Percentiles rank a stretch among this genome's conserved stretches.
Conservation (phyloP, 2,113 vertebrate genomes). For the Calyptommatus sinebrachiatus region DNA sequence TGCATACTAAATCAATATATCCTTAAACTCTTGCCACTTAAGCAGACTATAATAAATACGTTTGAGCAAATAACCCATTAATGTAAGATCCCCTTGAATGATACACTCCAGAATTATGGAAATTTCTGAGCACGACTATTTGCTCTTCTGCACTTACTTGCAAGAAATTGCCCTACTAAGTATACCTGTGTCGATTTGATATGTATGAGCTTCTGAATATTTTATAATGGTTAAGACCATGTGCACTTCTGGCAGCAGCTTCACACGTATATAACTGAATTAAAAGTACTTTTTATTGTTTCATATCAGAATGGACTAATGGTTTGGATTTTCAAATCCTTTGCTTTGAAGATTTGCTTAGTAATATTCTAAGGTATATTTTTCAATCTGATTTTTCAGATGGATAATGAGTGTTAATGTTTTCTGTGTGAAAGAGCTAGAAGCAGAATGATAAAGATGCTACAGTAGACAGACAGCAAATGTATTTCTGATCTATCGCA, state of each 20-base stretch:
- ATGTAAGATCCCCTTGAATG: conserved; percentile 13
- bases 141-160: conserved; percentile 36
- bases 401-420: conserved; percentile 42
- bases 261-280: conserved; percentile 27
- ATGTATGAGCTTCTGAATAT: conserved; percentile 67
- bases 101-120: conserved; percentile 22
- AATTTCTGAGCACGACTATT: conserved; percentile 43
- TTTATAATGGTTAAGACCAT: conserved; percentile 60
- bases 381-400: conserved; percentile 43
- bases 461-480: conserved; percentile 25
- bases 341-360: conserved; percentile 59
- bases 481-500: conserved; percentile 45
- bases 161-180: conserved; percentile 57
- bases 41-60: conserved; percentile 31
- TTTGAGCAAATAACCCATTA: neutral
- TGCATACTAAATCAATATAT: neutral
- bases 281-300: conserved; percentile 65
- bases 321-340: conserved; percentile 46
- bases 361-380: conserved; percentile 48
- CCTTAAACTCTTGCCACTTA: conserved; percentile 34
- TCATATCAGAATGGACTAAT: conserved; percentile 60
- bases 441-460: conserved; percentile 53
- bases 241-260: conserved; percentile 61
- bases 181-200: conserved; percentile 59
- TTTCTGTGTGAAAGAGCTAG: conserved; percentile 35